phyloP scores from a whole-genome alignment of 1,140 invertebrate genomes.

The Sarcophaga peregrina region DNA sequence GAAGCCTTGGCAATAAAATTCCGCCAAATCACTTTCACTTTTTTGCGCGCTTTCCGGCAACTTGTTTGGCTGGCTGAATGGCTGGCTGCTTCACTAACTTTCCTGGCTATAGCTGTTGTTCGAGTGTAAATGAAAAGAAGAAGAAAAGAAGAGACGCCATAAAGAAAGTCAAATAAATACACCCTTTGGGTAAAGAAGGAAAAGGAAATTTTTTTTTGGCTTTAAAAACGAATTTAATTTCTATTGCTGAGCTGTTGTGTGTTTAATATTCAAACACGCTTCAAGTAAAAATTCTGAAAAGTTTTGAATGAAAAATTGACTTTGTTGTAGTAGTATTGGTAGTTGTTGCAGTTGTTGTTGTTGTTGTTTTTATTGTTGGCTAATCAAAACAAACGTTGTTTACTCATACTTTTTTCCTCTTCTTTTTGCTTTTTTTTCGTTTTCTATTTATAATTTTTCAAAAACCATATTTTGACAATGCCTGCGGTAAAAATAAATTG shows the following conservation, averaged over 20 bases:
- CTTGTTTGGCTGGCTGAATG: neutral
- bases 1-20: slow-evolving; percentile 37
- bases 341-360: no score
- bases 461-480: slow-evolving; percentile 37
- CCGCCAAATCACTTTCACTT: slow-evolving; percentile 41
- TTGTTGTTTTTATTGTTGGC: neutral
- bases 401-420: neutral
- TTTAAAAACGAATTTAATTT: neutral
- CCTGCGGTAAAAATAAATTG: slow-evolving; percentile 35
- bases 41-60: neutral
- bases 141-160: neutral
- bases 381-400: neutral
- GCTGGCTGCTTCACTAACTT: no score
- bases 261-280: neutral
- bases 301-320: no score
- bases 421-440: no score
- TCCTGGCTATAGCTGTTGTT: neutral
- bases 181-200: neutral
- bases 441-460: slow-evolving; percentile 8
- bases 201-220: neutral
- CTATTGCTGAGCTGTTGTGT: neutral
- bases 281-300: neutral
- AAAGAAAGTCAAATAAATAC: slow-evolving; percentile 16
- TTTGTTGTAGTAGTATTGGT: no score
- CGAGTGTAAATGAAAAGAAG: neutral